Evolutionary conservation across 2,888 invertebrate genomes (phyloP).

Genomic region (Zaprionus obscuricornis): DNA sequence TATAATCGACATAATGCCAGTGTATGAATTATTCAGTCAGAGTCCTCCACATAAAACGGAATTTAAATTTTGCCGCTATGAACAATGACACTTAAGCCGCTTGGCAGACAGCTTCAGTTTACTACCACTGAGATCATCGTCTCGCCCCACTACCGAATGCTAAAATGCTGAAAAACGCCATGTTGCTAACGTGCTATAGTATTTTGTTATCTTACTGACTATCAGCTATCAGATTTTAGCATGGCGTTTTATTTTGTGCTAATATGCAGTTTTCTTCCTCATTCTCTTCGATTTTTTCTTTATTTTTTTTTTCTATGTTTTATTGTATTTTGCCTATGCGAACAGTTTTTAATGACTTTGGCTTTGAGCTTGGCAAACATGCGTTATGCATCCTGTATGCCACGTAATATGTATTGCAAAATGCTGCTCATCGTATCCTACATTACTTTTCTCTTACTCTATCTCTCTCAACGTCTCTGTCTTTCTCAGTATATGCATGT

Average conservation of each 20-base stretch:
- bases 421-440: constrained; percentile 33
- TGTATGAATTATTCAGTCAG: constrained; percentile 64
- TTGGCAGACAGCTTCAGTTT: constrained; percentile 60
- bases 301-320: constrained; percentile 15
- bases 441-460: constrained; percentile 21
- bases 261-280: constrained; percentile 68
- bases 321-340: constrained; percentile 68
- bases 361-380: constrained; percentile 72
- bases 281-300: constrained; percentile 6
- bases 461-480: neutral
- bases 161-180: too few species aligned
- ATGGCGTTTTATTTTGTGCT: constrained; percentile 67
- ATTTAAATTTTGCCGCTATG: constrained; percentile 64
- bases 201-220: constrained; percentile 53
- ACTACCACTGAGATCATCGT: neutral
- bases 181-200: too few species aligned
- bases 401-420: constrained; percentile 10
- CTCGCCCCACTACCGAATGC: neutral
- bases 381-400: constrained; percentile 59
- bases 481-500: constrained; percentile 6
- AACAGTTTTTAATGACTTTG: constrained; percentile 78
- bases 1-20: constrained; percentile 27
- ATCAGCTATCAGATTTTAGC: constrained; percentile 37
- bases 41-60: constrained; percentile 56
- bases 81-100: constrained; percentile 76